Conservation (phyloP, 2,888 invertebrate genomes). For the Philereme transversata region DNA sequence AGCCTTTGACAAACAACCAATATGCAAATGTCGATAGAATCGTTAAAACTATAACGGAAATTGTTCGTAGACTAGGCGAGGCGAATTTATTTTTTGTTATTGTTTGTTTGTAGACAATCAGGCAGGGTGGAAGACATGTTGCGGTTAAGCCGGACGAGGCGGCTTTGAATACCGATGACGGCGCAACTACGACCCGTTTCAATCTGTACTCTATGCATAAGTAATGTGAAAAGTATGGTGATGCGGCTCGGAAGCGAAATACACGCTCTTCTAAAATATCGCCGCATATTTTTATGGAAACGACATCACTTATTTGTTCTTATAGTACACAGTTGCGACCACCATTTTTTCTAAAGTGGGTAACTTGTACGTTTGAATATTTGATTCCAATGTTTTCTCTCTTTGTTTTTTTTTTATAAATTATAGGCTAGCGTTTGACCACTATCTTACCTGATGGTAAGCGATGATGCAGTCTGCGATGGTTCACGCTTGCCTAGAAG, state of each 20-base stretch:
- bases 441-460: no score
- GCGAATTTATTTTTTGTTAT: slow-evolving; percentile 49
- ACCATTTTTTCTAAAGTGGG: slow-evolving; percentile 25
- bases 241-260: slow-evolving; percentile 68
- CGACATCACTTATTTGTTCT: slow-evolving; percentile 72
- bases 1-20: slow-evolving; percentile 29
- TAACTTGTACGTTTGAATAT: slow-evolving; percentile 24
- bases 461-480: no score
- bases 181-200: slow-evolving; percentile 75
- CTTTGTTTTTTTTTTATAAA: no score
- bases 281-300: slow-evolving; percentile 76
- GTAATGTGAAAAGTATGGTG: slow-evolving; percentile 82
- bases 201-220: slow-evolving; percentile 83
- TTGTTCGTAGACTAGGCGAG: slow-evolving; percentile 31
- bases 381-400: slow-evolving; percentile 15
- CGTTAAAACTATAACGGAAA: slow-evolving; percentile 41
- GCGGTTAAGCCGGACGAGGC: slow-evolving; percentile 68
- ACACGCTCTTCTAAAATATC: slow-evolving; percentile 74
- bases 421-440: no score
- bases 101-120: slow-evolving; percentile 75
- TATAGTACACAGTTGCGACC: slow-evolving; percentile 37
- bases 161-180: slow-evolving; percentile 79
- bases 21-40: slow-evolving; percentile 36
- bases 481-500: no score
- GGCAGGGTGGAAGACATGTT: slow-evolving; percentile 65